phyloP scores from a whole-genome alignment of 2,888 invertebrate species.

The Drosophila sordidapex region DNA sequence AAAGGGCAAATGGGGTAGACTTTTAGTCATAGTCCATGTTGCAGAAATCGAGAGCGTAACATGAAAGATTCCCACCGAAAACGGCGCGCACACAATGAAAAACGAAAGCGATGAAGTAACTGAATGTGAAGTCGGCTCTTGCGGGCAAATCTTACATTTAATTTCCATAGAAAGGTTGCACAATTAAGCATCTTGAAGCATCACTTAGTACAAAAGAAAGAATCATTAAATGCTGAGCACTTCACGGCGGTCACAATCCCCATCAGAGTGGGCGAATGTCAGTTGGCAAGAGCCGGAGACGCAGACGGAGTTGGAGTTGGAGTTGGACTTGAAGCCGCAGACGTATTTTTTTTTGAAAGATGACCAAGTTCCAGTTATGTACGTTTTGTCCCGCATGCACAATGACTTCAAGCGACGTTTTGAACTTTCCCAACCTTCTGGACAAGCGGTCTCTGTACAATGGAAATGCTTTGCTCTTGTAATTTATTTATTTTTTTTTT shows the following conservation, averaged over 20 bases:
- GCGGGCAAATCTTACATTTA: constrained; percentile 53
- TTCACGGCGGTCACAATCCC: constrained; percentile 41
- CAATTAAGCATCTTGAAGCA: constrained; percentile 72
- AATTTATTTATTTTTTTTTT: constrained; percentile 34
- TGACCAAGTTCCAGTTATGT: constrained; percentile 56
- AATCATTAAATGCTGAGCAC: constrained; percentile 70
- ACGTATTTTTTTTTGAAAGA: constrained; percentile 28
- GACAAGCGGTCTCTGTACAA: constrained; percentile 45
- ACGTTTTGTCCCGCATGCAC: constrained; percentile 59
- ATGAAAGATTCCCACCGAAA: constrained; percentile 50
- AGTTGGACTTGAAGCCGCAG: constrained; percentile 1
- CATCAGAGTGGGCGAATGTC: constrained; percentile 65
- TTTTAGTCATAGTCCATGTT: neutral
- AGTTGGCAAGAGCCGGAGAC: constrained; percentile 35
- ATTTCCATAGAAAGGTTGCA: constrained; percentile 78
- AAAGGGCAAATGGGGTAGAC: neutral
- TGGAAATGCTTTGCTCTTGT: constrained; percentile 65
- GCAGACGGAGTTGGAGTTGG: constrained; percentile 1
- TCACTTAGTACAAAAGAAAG: constrained; percentile 40
- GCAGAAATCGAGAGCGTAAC: constrained; percentile 42
- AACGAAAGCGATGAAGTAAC: constrained; percentile 81
- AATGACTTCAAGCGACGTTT: constrained; percentile 56
- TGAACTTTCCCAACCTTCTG: constrained; percentile 73
- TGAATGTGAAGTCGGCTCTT: constrained; percentile 31
- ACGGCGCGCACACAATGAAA: constrained; percentile 50